A percentile compares a stretch with the other conserved stretches of the same genome.
Evolutionary conservation across 2,888 invertebrate species (phyloP).

Genomic region (Beris chalybata): DNA sequence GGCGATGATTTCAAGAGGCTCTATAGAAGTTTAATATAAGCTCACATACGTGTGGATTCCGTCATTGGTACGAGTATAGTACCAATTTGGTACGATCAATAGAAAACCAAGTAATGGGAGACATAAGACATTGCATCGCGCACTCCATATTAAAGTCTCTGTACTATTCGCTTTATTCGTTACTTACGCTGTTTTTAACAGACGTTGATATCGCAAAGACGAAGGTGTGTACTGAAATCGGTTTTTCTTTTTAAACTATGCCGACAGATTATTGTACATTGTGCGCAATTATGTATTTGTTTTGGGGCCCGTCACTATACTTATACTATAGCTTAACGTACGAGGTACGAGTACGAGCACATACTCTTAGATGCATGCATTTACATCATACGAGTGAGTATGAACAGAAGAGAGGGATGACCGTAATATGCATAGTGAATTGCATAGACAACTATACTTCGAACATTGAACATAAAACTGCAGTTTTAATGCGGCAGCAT

Average conservation of each 20-base stretch:
- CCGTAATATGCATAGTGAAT: too few relatives aligned
- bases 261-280: conserved; percentile 6
- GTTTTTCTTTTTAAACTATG: conserved; percentile 11
- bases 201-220: not conserved
- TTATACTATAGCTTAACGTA: too few relatives aligned
- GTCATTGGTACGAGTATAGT: conserved; percentile 12
- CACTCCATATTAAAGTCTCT: too few relatives aligned
- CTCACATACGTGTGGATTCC: conserved; percentile 7
- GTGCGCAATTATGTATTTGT: conserved; percentile 11
- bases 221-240: conserved; percentile 3
- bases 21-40: conserved; percentile 4
- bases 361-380: too few relatives aligned
- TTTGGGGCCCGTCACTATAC: conserved; percentile 9
- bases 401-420: too few relatives aligned
- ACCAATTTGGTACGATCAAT: conserved; percentile 18
- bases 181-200: not conserved
- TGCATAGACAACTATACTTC: too few relatives aligned
- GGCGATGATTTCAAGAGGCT: not conserved
- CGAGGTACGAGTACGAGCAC: too few relatives aligned
- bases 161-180: too few relatives aligned
- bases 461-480: too few relatives aligned
- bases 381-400: too few relatives aligned
- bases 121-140: too few relatives aligned
- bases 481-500: not conserved
- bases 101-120: conserved; percentile 8